These are phyloP conservation scores for Corynorhinus townsendii DNA, from an alignment of 2,113 vertebrate genomes.

Conservation along the genomic window DNA sequence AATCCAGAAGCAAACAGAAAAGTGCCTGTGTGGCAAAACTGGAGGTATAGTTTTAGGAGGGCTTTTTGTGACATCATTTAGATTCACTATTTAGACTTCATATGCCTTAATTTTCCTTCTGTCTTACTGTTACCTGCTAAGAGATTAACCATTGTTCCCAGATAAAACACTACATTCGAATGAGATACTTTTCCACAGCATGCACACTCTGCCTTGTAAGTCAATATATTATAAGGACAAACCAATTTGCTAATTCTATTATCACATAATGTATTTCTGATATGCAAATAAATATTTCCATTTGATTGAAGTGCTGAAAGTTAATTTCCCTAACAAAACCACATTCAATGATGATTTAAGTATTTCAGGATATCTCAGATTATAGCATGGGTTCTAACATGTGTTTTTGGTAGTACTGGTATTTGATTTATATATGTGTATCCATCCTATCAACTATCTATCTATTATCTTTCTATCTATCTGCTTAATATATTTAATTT, in stretches of 20 bases:
- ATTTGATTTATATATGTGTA: not conserved
- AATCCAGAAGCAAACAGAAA: not conserved
- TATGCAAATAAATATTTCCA: not conserved
- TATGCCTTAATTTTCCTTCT: not conserved
- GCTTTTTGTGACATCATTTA: not conserved
- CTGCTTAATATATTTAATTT: not conserved
- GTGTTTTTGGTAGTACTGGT: not conserved
- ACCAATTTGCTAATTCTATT: not conserved
- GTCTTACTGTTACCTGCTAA: not conserved
- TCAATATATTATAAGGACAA: not conserved
- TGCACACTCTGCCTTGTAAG: not conserved
- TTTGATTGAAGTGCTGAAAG: not conserved
- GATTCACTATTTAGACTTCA: not conserved
- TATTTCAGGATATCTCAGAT: not conserved
- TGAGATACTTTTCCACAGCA: not conserved
- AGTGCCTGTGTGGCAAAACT: not conserved
- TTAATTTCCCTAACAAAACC: not conserved
- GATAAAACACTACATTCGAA: not conserved
- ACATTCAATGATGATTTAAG: not conserved
- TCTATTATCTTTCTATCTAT: not conserved
- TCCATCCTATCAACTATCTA: too few species aligned
- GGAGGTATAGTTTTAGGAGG: rapidly evolving
- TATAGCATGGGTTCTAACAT: rapidly evolving
- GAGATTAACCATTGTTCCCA: not conserved
- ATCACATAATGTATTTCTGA: not conserved